A percentile compares a stretch with the other conserved stretches of the same genome.
Conservation (phyloP, 2,113 vertebrate species). For the Chionis minor region DNA sequence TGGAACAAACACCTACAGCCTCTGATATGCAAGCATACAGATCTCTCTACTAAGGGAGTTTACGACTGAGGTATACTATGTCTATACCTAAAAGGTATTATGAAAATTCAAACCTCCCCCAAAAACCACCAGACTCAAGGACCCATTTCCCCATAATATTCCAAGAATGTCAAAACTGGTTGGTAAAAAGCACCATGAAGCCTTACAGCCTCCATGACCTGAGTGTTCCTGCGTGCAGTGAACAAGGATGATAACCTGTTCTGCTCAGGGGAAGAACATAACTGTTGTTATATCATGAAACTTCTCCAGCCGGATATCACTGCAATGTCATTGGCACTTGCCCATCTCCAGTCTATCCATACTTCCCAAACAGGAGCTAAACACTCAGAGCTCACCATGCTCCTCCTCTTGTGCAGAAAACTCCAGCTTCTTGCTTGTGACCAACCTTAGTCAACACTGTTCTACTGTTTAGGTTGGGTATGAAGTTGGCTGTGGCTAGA, state of each 20-base stretch:
- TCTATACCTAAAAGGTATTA: background rate
- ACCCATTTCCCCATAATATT: background rate
- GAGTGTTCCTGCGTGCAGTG: background rate
- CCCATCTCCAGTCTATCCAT: fast-evolving
- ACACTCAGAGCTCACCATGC: background rate
- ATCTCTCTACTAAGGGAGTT: background rate
- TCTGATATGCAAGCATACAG: fast-evolving
- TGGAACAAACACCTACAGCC: background rate
- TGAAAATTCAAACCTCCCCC: background rate
- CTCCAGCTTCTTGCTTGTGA: background rate
- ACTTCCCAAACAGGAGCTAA: background rate
- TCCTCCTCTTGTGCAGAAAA: background rate
- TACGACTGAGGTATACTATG: background rate
- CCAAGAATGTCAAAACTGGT: background rate
- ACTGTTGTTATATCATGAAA: background rate
- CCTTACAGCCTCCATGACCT: background rate
- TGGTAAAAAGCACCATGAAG: background rate
- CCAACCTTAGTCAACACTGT: background rate
- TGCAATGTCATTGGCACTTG: background rate
- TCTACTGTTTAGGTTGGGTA: background rate
- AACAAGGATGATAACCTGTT: background rate
- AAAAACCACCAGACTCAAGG: background rate
- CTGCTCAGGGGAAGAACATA: background rate
- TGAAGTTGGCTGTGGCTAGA: background rate
- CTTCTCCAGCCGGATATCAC: fast-evolving